A percentile compares a stretch with the other conserved stretches of the same genome.
Conservation (phyloP, 64 coral and sea anemone genomes). For the Acropora yongei region DNA sequence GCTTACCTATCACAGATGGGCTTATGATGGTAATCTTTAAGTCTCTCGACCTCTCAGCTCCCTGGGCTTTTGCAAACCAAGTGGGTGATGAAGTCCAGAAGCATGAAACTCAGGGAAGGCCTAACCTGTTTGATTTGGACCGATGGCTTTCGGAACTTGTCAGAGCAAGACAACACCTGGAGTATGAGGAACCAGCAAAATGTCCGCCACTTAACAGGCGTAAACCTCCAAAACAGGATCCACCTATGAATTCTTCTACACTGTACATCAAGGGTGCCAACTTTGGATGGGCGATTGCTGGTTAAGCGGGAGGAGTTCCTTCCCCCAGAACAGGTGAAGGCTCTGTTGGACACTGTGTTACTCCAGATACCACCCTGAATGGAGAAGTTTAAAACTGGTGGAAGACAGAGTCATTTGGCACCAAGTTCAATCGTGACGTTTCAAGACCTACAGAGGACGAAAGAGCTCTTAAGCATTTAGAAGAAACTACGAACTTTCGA, state of each 20-base stretch:
- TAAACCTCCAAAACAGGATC: background rate
- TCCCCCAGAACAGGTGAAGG: background rate
- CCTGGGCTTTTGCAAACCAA: no score
- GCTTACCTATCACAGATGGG: no score
- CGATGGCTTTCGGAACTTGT: constrained; percentile 59
- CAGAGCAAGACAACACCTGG: constrained; percentile 41
- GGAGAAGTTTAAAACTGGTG: constrained; percentile 70
- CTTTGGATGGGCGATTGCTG: constrained; percentile 70
- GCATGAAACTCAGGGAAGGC: constrained; percentile 56
- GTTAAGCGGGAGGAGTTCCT: constrained; percentile 29
- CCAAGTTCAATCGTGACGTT: constrained; percentile 46
- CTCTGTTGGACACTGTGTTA: constrained; percentile 36
- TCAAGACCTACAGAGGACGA: constrained; percentile 45
- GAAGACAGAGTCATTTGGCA: constrained; percentile 71
- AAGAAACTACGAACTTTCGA: constrained; percentile 49
- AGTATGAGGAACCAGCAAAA: constrained; percentile 5
- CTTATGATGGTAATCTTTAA: no score
- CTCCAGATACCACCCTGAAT: constrained; percentile 20
- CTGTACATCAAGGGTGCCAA: background rate
- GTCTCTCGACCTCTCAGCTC: no score
- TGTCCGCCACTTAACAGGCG: background rate
- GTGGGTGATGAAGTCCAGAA: constrained; percentile 26
- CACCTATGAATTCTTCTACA: background rate
- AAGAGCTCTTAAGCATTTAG: constrained; percentile 38
- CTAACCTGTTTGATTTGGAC: constrained; percentile 58